Conservation (phyloP, 2,113 vertebrate genomes). For the Ailuropoda melanoleuca region DNA sequence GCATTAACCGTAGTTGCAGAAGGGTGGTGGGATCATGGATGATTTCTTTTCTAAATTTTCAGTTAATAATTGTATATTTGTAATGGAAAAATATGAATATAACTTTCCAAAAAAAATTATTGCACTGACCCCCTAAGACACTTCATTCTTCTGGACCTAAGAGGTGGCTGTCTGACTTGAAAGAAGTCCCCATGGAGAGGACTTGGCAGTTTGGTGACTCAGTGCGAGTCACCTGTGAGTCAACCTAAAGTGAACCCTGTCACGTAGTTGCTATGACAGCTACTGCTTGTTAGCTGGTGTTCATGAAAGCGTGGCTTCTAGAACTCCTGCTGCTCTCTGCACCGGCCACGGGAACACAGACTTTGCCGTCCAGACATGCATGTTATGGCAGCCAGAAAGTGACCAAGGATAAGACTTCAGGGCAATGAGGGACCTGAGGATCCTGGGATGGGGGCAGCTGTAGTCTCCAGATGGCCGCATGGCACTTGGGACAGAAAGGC, state of each 20-base stretch:
- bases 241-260: not conserved
- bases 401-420: fast-evolving
- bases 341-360: not conserved
- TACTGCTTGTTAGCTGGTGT: not conserved
- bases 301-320: not conserved
- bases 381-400: not conserved
- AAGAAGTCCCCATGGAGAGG: fast-evolving
- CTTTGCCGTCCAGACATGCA: not conserved
- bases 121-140: not conserved
- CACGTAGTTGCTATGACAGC: not conserved
- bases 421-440: not conserved
- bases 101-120: not conserved
- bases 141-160: not conserved
- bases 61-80: not conserved
- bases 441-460: fast-evolving
- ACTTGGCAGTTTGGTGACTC: not conserved
- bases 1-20: not conserved
- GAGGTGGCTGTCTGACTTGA: not conserved
- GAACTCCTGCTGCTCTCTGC: not conserved
- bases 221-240: not conserved
- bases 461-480: fast-evolving
- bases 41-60: not conserved
- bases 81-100: not conserved
- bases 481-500: not conserved
- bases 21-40: not conserved